phyloP scores from a whole-genome alignment of 2,888 invertebrate genomes.

The Eugnorisma glareosa region DNA sequence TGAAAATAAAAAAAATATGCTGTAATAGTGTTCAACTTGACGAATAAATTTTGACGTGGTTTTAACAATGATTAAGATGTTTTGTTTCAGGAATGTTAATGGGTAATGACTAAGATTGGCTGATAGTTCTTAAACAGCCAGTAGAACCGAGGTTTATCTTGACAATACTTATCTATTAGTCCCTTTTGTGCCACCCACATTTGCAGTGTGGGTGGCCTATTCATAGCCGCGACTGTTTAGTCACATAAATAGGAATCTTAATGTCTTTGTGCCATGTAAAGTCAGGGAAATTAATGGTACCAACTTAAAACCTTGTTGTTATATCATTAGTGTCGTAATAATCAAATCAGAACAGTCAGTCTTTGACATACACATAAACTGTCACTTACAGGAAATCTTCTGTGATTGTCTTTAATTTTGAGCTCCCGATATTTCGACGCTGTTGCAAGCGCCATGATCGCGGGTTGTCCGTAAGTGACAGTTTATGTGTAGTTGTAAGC shows the following conservation, averaged over 20 bases:
- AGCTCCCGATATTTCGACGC: too few species aligned
- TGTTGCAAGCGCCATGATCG: too few species aligned
- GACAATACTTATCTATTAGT: neutral
- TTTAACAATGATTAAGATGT: neutral
- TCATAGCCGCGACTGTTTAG: neutral
- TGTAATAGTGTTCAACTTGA: neutral
- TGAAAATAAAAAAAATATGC: neutral
- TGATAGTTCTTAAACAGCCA: neutral
- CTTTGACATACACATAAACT: too few species aligned
- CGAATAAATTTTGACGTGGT: neutral
- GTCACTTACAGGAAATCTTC: too few species aligned
- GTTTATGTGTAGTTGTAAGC: too few species aligned
- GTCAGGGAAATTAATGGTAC: neutral
- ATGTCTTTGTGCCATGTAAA: neutral
- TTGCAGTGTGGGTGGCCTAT: conserved; percentile 18
- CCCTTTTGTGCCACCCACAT: conserved; percentile 14
- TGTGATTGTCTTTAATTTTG: too few species aligned
- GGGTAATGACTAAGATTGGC: neutral
- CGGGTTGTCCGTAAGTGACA: too few species aligned
- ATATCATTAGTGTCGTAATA: neutral
- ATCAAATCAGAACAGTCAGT: neutral
- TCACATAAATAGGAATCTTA: neutral
- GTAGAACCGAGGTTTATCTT: neutral
- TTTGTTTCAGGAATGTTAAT: neutral
- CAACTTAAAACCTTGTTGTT: neutral